These are phyloP conservation scores for Scyliorhinus canicula DNA, from an alignment of 2,797 vertebrate genomes.

Conservation along the genomic window DNA sequence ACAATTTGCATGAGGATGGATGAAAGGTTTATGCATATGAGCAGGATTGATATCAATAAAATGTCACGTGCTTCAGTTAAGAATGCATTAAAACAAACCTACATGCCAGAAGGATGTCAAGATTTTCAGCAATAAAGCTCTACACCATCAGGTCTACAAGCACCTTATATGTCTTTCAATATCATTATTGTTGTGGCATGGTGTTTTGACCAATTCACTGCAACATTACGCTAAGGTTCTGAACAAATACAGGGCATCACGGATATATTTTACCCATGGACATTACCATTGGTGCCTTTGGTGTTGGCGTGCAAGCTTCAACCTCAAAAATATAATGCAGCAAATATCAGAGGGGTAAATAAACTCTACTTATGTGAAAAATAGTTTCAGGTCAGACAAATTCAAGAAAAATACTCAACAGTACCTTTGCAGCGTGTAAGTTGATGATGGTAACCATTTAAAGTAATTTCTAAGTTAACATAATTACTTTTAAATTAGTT, in stretches of 20 bases:
- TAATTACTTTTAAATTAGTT: not conserved
- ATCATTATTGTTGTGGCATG: too few relatives aligned
- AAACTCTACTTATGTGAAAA: not conserved
- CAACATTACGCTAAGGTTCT: not conserved
- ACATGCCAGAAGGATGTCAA: constrained; percentile 39
- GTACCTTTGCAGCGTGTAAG: not conserved
- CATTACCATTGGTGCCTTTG: not conserved
- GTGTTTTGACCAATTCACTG: not conserved
- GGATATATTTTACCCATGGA: not conserved
- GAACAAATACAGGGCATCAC: not conserved
- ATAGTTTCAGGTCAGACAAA: not conserved
- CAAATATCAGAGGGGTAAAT: not conserved
- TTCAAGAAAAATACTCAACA: not conserved
- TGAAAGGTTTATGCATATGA: constrained; percentile 12
- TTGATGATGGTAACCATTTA: not conserved
- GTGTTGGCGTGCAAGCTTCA: not conserved
- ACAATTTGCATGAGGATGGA: constrained; percentile 19
- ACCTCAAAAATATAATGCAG: not conserved
- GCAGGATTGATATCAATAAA: not conserved
- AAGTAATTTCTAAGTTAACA: not conserved
- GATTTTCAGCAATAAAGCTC: constrained; percentile 28
- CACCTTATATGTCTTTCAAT: not conserved
- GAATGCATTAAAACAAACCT: constrained; percentile 48
- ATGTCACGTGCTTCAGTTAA: constrained; percentile 67
- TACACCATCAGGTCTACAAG: constrained; percentile 37